Evolutionary conservation across 2,113 vertebrate species (phyloP), one percentile per base, ranked within the genome.

Genomic region (Cyprinus carpio): DNA sequence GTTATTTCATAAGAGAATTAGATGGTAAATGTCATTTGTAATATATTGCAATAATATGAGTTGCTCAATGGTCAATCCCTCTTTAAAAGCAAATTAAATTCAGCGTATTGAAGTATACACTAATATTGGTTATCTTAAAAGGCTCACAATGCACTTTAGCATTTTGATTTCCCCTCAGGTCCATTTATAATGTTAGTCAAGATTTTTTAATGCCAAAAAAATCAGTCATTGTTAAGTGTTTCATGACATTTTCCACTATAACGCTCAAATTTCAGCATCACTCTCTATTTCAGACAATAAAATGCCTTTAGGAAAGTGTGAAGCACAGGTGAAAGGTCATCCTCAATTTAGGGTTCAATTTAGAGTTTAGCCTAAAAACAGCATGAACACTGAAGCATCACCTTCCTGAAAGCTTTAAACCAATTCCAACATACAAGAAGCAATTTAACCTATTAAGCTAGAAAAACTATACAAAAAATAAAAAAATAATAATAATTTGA

Each of bases 1-100:
- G 58, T 64, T 80, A 64, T 64, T 64, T 64, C 78, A 80, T 64
- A 29, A 62, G 58, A 79, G 34, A 37, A 23, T 40, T 25, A 7
- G 6, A 64, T 40, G 56, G 23, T 80, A 18, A 80, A 43, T 27
- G 37, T 64, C 23, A 64, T 10, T 8, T 60, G 58, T 43, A 18
- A 60, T 64, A 11, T 10, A 80, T 64, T 64, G 34, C 12, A 64
- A 15, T 43, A 62, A 18, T 25, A 16, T 15, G 20, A 16, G 51
- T 77, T 78, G 31, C 51, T 58, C 75, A 78, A 77, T n/a, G 12
- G n/a, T 40, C 77, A 80, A 27, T n/a, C 56, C 1, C 34, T 79
- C 56, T 62, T 62, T 62, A 25, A 20, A 13, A 60, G 23, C 31
- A 16, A n/a, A 80, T 62, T n/a, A 16, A 4, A 23, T n/a, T 80